These are phyloP conservation scores for Notodonta dromedarius DNA, from an alignment of 2,888 invertebrate species.

Conservation along the genomic window DNA sequence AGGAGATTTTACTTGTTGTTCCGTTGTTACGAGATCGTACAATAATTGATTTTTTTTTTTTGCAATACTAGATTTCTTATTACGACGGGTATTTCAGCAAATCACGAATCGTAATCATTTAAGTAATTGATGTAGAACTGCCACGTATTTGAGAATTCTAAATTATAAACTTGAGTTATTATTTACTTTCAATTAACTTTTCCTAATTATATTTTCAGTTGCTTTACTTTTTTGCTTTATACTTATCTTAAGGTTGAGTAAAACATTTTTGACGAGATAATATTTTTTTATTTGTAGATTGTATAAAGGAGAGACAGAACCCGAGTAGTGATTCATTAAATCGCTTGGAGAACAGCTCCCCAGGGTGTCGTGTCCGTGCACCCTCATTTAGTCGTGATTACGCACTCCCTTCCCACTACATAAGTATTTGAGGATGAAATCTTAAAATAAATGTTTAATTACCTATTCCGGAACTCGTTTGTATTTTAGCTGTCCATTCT, in stretches of 20 bases:
- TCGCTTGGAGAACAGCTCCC: constrained; percentile 26
- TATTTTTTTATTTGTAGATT: background rate
- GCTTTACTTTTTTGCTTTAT: too few relatives aligned
- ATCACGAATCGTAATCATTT: too few relatives aligned
- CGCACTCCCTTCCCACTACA: constrained; percentile 17
- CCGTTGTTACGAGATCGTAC: constrained; percentile 3
- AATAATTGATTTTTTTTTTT: background rate
- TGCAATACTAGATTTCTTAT: too few relatives aligned
- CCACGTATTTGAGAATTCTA: too few relatives aligned
- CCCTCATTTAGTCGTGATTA: constrained; percentile 35
- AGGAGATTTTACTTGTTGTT: constrained; percentile 8
- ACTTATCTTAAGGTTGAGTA: too few relatives aligned
- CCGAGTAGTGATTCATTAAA: constrained; percentile 39
- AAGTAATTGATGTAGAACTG: too few relatives aligned
- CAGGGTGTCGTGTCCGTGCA: constrained; percentile 23
- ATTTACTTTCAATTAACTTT: too few relatives aligned
- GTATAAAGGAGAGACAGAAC: constrained; percentile 23
- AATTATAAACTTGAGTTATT: too few relatives aligned
- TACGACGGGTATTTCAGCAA: too few relatives aligned
- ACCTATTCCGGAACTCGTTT: constrained; percentile 9
- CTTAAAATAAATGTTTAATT: constrained; percentile 27
- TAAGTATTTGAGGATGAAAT: constrained; percentile 15
- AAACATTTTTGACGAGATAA: too few relatives aligned
- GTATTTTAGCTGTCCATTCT: too few relatives aligned
- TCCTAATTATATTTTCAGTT: too few relatives aligned